Conservation (phyloP, 2,797 vertebrate genomes). For the Acipenser ruthenus region DNA sequence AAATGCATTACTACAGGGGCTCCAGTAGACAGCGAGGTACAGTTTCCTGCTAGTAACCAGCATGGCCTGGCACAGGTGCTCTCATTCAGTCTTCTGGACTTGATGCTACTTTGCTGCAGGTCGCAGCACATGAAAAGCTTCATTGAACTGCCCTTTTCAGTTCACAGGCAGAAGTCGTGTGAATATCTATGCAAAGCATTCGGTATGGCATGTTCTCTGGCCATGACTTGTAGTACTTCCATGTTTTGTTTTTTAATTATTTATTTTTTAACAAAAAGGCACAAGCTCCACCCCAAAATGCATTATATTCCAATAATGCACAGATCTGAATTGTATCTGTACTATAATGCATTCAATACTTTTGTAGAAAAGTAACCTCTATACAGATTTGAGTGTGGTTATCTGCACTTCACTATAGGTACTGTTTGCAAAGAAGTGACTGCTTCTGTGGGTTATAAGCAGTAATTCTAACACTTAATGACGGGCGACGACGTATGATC, state of each 20-base stretch:
- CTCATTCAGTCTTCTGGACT: too few species aligned
- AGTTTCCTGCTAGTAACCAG: too few species aligned
- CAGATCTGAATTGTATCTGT: slow-evolving; percentile 73
- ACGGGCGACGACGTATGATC: slow-evolving; percentile 58
- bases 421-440: slow-evolving; percentile 66
- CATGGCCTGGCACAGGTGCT: too few species aligned
- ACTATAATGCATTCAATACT: slow-evolving; percentile 41
- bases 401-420: slow-evolving; percentile 59
- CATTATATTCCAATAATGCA: slow-evolving; percentile 75
- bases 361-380: slow-evolving; percentile 44
- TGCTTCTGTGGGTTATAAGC: slow-evolving; percentile 54
- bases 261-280: slow-evolving; percentile 53
- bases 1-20: too few species aligned
- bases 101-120: too few species aligned
- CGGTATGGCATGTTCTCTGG: too few species aligned
- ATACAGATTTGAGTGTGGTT: slow-evolving; percentile 60
- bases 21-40: too few species aligned
- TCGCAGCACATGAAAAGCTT: too few species aligned
- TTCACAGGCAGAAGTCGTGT: too few species aligned
- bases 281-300: slow-evolving; percentile 62
- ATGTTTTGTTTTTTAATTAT: slow-evolving; percentile 2
- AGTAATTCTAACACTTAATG: slow-evolving; percentile 59
- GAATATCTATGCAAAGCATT: too few species aligned
- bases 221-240: too few species aligned
- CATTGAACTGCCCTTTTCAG: too few species aligned